Evolutionary conservation across 1,140 invertebrate species (phyloP).

Genomic region (Arion vulgaris): DNA sequence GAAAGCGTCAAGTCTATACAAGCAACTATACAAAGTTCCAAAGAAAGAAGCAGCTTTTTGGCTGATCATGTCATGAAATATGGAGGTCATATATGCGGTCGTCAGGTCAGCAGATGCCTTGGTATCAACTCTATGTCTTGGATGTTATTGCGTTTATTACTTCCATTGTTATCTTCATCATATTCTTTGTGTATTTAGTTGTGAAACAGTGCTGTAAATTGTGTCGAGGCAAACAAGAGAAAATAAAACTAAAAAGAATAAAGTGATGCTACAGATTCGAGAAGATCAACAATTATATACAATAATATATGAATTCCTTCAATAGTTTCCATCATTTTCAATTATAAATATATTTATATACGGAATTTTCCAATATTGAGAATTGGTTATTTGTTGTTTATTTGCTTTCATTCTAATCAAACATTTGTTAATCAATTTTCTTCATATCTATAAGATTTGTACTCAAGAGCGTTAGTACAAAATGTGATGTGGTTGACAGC

Average conservation of each 20-base stretch:
- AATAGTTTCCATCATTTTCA: too few relatives aligned
- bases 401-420: too few relatives aligned
- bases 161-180: background rate
- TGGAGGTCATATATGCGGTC: constrained; percentile 57
- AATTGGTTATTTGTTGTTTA: too few relatives aligned
- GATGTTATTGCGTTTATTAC: constrained; percentile 52
- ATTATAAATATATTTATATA: too few relatives aligned
- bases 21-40: constrained; percentile 21
- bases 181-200: background rate
- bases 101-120: constrained; percentile 45
- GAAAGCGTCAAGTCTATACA: constrained; percentile 30
- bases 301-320: too few relatives aligned
- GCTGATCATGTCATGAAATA: constrained; percentile 57
- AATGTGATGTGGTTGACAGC: too few relatives aligned
- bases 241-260: background rate
- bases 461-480: too few relatives aligned
- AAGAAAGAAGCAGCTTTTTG: constrained; percentile 5
- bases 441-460: too few relatives aligned
- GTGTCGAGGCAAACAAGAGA: background rate
- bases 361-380: too few relatives aligned
- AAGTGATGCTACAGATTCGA: too few relatives aligned
- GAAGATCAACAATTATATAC: too few relatives aligned
- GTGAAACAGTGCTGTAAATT: background rate
- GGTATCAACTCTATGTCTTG: constrained; percentile 54
- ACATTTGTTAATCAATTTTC: too few relatives aligned